Conservation (phyloP, 1,140 invertebrate genomes). For the Bombyx mori region ASM3026992v2 NC_085125.1:11557001-11557500, state of each 20-base stretch:
- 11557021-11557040: too few species aligned
- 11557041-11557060: too few species aligned
- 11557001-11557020: too few species aligned
- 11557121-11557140: conserved; percentile 54
- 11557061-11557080: too few species aligned
- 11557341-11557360: conserved; percentile 75
- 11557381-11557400: not conserved
- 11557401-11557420: too few species aligned
- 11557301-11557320: conserved; percentile 48
- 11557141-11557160: conserved; percentile 50
- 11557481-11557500: too few species aligned
- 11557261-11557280: conserved; percentile 63
- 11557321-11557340: conserved; percentile 74
- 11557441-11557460: not conserved
- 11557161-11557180: conserved; percentile 60
- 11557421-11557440: not conserved
- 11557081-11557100: too few species aligned
- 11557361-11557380: conserved; percentile 36
- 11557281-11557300: conserved; percentile 61
- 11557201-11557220: conserved; percentile 16
- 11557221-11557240: conserved; percentile 7
- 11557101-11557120: conserved; percentile 33
- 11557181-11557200: conserved; percentile 29
- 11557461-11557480: too few species aligned
- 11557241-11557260: conserved; percentile 33